phyloP scores from a whole-genome alignment of 1,140 invertebrate species.

The Triops longicaudatus region DNA sequence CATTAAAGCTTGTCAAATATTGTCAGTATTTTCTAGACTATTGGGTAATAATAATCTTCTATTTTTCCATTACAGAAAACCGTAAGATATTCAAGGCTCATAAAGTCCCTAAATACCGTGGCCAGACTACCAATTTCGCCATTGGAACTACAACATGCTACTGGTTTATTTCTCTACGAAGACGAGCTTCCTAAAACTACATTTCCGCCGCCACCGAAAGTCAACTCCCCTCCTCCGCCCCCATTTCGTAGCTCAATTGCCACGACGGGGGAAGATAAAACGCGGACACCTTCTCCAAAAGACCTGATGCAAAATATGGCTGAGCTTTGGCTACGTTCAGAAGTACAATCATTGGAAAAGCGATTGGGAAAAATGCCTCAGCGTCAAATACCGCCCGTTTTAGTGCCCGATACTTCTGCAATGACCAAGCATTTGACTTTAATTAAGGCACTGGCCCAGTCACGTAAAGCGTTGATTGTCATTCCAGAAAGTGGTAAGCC shows the following conservation, averaged over 20 bases:
- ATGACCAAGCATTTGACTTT: conserved; percentile 28
- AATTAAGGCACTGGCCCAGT: conserved; percentile 29
- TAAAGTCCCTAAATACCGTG: not conserved
- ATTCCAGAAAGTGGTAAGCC: conserved; percentile 33
- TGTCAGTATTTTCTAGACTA: too few species aligned
- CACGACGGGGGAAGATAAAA: not conserved
- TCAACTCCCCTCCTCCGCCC: not conserved
- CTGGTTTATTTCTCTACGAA: not conserved
- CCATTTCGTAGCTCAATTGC: not conserved
- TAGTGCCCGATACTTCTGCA: conserved; percentile 32
- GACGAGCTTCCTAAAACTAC: not conserved
- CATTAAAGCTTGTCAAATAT: too few species aligned
- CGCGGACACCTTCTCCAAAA: not conserved
- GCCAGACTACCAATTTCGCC: conserved; percentile 11
- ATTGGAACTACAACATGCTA: not conserved
- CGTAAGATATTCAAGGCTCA: not conserved
- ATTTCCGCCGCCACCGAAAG: not conserved
- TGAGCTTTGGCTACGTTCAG: conserved; percentile 61
- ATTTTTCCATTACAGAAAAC: not conserved
- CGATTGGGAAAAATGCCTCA: conserved; percentile 35
- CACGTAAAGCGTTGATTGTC: conserved; percentile 31
- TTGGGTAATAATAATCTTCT: not conserved
- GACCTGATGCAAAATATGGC: conserved; percentile 62
- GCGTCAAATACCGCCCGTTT: conserved; percentile 30
- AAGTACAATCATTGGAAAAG: conserved; percentile 59